Evolutionary conservation across 1,140 invertebrate species (phyloP).

Genomic region (Drosophila grimshawi): DNA sequence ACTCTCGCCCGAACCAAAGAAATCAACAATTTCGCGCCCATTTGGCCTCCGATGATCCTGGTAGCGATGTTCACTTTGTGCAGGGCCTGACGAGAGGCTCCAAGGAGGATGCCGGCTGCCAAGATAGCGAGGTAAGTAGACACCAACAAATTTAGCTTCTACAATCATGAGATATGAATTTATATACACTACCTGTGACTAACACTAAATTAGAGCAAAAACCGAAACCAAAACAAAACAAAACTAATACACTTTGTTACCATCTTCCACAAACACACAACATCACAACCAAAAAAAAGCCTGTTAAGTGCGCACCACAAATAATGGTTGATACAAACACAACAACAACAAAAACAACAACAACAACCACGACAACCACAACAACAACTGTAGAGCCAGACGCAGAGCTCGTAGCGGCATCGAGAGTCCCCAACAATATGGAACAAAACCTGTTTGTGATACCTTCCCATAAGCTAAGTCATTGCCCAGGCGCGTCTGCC

Average conservation of each 20-base stretch:
- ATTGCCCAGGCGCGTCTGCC: constrained; percentile 47
- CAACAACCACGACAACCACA: background rate
- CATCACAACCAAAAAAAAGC: constrained; percentile 45
- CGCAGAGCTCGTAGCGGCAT: constrained; percentile 34
- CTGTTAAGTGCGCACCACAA: constrained; percentile 57
- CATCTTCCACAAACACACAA: constrained; percentile 71
- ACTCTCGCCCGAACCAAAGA: constrained; percentile 80
- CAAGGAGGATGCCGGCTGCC: constrained; percentile 64
- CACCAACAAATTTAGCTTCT: background rate
- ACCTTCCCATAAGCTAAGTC: constrained; percentile 68
- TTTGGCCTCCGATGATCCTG: constrained; percentile 87
- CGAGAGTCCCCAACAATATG: constrained; percentile 53
- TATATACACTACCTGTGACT: constrained; percentile 29
- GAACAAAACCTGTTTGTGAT: constrained; percentile 72
- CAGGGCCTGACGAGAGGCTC: constrained; percentile 66
- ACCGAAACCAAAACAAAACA: constrained; percentile 30
- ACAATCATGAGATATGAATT: background rate
- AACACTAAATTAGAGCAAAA: constrained; percentile 46
- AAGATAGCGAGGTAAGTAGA: constrained; percentile 77
- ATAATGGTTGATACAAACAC: constrained; percentile 45
- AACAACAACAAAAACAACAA: constrained; percentile 41
- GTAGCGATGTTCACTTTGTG: constrained; percentile 85
- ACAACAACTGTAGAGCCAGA: constrained; percentile 34
- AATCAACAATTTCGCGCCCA: constrained; percentile 91
- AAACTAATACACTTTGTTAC: constrained; percentile 77